Percentiles rank a stretch among this genome's conserved stretches.
Conservation (phyloP, 2,888 invertebrate genomes). For the Scaptomyza cyrtandrae region DNA sequence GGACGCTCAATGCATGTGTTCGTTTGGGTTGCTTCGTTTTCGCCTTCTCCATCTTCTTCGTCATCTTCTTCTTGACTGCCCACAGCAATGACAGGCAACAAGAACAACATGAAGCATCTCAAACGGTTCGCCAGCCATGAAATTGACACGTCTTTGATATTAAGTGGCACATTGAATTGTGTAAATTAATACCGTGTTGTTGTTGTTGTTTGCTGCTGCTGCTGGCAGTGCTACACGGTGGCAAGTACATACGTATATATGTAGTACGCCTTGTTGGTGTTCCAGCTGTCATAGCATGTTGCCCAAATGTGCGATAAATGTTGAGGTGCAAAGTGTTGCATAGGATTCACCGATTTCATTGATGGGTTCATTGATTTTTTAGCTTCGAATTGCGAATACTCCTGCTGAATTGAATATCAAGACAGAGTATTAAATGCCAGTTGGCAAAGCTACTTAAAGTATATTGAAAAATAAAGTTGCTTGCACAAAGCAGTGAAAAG, state of each 20-base stretch:
- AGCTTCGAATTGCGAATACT: background rate
- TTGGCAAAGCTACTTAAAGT: too few species aligned
- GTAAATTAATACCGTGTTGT: slow-evolving; percentile 68
- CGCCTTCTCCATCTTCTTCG: background rate
- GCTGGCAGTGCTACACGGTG: background rate
- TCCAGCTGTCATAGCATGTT: slow-evolving; percentile 4
- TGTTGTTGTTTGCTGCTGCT: slow-evolving; percentile 11
- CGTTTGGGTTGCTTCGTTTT: background rate
- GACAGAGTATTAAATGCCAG: too few species aligned
- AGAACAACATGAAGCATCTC: slow-evolving; percentile 33
- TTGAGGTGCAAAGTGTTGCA: background rate
- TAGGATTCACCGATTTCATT: background rate
- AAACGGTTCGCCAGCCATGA: slow-evolving; percentile 75
- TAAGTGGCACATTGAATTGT: slow-evolving; percentile 79
- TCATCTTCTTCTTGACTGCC: background rate
- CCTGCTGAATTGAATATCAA: background rate
- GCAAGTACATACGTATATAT: background rate
- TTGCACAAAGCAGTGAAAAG: too few species aligned
- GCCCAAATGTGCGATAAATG: slow-evolving; percentile 7
- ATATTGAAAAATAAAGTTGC: too few species aligned
- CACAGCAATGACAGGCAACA: slow-evolving; percentile 13
- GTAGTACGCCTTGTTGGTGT: slow-evolving; percentile 6
- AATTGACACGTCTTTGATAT: slow-evolving; percentile 79
- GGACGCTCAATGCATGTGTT: slow-evolving; percentile 49
- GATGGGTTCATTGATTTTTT: background rate